A percentile compares a stretch with the other conserved stretches of the same genome.
These are phyloP conservation scores for Andricus grossulariae DNA, from an alignment of 1,140 invertebrate genomes.

Conservation along the genomic window DNA sequence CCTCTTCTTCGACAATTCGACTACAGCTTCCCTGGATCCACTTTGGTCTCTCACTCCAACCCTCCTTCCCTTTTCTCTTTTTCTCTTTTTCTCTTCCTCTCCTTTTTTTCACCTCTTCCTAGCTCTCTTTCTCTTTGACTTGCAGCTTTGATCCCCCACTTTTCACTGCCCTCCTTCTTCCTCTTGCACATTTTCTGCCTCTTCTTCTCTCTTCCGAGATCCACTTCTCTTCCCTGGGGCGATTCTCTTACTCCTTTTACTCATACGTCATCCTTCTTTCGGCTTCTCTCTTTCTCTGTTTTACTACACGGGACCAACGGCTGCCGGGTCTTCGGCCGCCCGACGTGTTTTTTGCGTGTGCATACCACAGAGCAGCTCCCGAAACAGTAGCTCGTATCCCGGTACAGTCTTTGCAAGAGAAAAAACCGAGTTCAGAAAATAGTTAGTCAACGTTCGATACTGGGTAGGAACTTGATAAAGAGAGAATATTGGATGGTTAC, in stretches of 20 bases:
- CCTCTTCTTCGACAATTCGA: slow-evolving; percentile 47
- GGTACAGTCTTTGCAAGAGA: slow-evolving; percentile 74
- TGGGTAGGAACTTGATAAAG: neutral
- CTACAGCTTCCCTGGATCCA: slow-evolving; percentile 35
- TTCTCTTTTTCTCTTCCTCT: slow-evolving; percentile 39
- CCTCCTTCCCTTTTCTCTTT: slow-evolving; percentile 42
- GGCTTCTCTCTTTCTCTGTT: slow-evolving; percentile 55
- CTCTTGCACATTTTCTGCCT: slow-evolving; percentile 43
- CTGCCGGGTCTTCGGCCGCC: slow-evolving; percentile 67
- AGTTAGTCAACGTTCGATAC: neutral
- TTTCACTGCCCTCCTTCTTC: slow-evolving; percentile 17
- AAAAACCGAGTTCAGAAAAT: slow-evolving; percentile 54
- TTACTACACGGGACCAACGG: slow-evolving; percentile 52
- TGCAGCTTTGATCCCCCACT: slow-evolving; percentile 23
- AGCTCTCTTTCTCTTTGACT: neutral
- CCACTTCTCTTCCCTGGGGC: slow-evolving; percentile 42
- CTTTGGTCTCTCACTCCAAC: slow-evolving; percentile 42
- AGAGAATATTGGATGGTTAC: too few relatives aligned
- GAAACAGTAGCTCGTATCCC: slow-evolving; percentile 74
- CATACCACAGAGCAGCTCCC: slow-evolving; percentile 75
- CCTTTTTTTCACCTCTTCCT: slow-evolving; percentile 19
- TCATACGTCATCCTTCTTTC: slow-evolving; percentile 38
- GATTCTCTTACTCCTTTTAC: slow-evolving; percentile 39
- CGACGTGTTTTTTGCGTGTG: slow-evolving; percentile 76
- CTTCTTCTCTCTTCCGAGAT: slow-evolving; percentile 40